These are phyloP conservation scores for Nemotelus pantherinus DNA, from an alignment of 2,888 invertebrate genomes.

Conservation along the genomic window DNA sequence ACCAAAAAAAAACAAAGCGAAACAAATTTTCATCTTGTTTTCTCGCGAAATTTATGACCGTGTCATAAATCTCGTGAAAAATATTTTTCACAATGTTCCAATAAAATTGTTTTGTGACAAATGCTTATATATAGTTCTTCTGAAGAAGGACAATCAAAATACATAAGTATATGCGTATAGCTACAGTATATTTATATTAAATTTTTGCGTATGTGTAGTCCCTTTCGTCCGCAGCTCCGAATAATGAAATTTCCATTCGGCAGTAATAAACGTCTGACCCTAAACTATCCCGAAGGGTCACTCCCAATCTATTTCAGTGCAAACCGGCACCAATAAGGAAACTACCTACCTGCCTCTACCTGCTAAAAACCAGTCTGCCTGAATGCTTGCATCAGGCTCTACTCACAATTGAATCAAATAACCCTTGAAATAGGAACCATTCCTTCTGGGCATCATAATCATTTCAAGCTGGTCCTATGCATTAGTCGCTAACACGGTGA, in stretches of 20 bases:
- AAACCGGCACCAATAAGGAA: conserved; percentile 31
- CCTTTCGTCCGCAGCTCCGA: not conserved
- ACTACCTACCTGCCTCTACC: not conserved
- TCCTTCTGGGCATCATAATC: conserved; percentile 11
- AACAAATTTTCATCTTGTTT: conserved; percentile 23
- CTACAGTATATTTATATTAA: no score
- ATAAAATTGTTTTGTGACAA: not conserved
- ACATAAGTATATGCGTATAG: not conserved
- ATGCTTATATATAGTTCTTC: not conserved
- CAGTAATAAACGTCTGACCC: conserved; percentile 44
- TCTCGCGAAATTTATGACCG: conserved; percentile 31
- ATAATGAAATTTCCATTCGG: not conserved
- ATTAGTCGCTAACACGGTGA: conserved; percentile 39
- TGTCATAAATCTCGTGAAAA: conserved; percentile 36
- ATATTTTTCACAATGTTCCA: not conserved
- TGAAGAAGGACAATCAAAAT: not conserved
- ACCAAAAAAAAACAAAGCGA: not conserved
- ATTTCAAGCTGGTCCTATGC: not conserved
- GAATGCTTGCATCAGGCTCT: not conserved
- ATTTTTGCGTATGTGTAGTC: not conserved
- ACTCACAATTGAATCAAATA: conserved; percentile 43
- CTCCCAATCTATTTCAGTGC: conserved; percentile 47
- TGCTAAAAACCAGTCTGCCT: not conserved
- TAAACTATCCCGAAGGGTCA: conserved; percentile 46
- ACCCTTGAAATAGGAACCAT: conserved; percentile 48